These are phyloP conservation scores for Sialis fuliginosa DNA, from an alignment of 2,888 invertebrate genomes.

Conservation along the genomic window DNA sequence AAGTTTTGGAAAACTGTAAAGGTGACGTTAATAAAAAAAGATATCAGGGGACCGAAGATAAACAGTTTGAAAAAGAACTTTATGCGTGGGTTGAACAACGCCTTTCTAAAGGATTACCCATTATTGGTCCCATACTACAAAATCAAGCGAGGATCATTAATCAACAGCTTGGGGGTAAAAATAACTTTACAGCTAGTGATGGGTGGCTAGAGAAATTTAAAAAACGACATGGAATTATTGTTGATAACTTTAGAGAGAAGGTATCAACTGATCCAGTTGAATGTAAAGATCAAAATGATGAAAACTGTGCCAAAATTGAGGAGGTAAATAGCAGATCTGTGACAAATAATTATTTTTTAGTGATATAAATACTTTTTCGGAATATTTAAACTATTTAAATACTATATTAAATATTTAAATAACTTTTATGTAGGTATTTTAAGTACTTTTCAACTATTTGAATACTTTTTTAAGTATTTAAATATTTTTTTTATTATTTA, in stretches of 20 bases:
- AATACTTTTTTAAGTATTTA: too few relatives aligned
- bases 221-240: slow-evolving; percentile 10
- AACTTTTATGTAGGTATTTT: too few relatives aligned
- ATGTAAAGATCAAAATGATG: slow-evolving; percentile 2
- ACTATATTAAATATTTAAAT: too few relatives aligned
- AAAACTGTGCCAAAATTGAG: slow-evolving; percentile 1
- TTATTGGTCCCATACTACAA: slow-evolving; percentile 13
- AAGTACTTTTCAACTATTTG: too few relatives aligned
- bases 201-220: slow-evolving; percentile 12
- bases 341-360: too few relatives aligned
- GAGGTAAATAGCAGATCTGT: not conserved
- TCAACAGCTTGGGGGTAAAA: slow-evolving; percentile 6
- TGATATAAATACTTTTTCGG: too few relatives aligned
- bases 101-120: slow-evolving; percentile 11
- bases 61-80: slow-evolving; percentile 15
- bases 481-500: too few relatives aligned
- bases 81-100: slow-evolving; percentile 14
- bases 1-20: slow-evolving; percentile 13
- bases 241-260: slow-evolving; percentile 11
- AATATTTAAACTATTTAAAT: too few relatives aligned
- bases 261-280: slow-evolving; percentile 7
- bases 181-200: slow-evolving; percentile 9
- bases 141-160: slow-evolving; percentile 9
- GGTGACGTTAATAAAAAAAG: slow-evolving; percentile 13
- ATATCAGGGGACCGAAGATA: slow-evolving; percentile 12